Evolutionary conservation across 2,797 vertebrate genomes (phyloP).

Genomic region (Arrhamphus sclerolepis): DNA sequence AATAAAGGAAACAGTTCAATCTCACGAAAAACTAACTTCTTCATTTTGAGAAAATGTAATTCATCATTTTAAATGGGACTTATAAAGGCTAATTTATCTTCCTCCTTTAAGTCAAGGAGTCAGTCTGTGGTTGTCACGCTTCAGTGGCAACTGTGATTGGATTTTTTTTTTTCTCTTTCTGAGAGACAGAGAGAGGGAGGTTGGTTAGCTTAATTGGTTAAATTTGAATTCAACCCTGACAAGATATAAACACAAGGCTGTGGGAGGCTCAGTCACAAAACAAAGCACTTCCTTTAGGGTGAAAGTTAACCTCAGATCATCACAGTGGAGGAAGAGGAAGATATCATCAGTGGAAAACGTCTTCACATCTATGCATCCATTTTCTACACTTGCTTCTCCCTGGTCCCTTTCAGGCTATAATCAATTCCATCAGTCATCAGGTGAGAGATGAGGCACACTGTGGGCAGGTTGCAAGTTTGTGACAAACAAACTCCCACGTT

Average conservation of each 20-base stretch:
- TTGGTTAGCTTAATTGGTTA: slow-evolving; percentile 62
- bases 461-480: too few relatives aligned
- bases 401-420: too few relatives aligned
- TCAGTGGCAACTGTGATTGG: slow-evolving; percentile 65
- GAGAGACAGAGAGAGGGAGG: slow-evolving; percentile 35
- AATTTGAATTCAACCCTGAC: slow-evolving; percentile 62
- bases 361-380: slow-evolving; percentile 2
- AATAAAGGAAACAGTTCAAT: slow-evolving; percentile 45
- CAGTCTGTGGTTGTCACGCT: slow-evolving; percentile 61
- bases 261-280: slow-evolving; percentile 49
- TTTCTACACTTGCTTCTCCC: too few relatives aligned
- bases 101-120: slow-evolving; percentile 59
- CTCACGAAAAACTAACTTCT: slow-evolving; percentile 10
- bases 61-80: slow-evolving; percentile 53
- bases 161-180: slow-evolving; percentile 48
- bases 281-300: slow-evolving; percentile 37
- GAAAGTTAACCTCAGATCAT: slow-evolving; percentile 48
- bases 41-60: slow-evolving; percentile 40
- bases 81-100: slow-evolving; percentile 52
- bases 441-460: too few relatives aligned
- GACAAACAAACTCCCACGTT: too few relatives aligned
- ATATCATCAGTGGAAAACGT: slow-evolving; percentile 26
- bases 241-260: slow-evolving; percentile 48
- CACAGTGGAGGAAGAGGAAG: slow-evolving; percentile 14
- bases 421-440: too few relatives aligned